phyloP scores from a whole-genome alignment of 2,797 vertebrate genomes.

The Philypnodon macrostomus region DNA sequence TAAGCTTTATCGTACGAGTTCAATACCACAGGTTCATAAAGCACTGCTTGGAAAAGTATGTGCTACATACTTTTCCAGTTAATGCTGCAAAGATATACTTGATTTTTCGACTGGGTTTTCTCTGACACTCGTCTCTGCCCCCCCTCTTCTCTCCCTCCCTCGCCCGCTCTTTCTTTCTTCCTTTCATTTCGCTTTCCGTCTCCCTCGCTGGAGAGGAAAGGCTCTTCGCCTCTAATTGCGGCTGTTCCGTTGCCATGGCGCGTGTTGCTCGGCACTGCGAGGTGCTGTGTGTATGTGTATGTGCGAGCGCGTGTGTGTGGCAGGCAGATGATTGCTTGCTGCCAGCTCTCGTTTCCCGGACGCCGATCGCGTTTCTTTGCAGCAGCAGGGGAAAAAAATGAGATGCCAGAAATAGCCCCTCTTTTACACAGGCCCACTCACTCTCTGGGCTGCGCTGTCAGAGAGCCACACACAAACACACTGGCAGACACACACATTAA shows the following conservation, averaged over 20 bases:
- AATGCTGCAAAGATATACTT: neutral
- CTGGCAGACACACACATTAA: conserved; percentile 32
- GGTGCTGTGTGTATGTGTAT: conserved; percentile 52
- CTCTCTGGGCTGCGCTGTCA: conserved; percentile 66
- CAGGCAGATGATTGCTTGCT: conserved; percentile 77
- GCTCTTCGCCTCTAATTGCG: conserved; percentile 78
- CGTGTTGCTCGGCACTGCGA: conserved; percentile 69
- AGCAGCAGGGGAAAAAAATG: conserved; percentile 64
- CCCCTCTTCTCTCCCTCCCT: conserved; percentile 38
- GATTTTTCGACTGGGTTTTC: neutral
- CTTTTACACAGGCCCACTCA: conserved; percentile 67
- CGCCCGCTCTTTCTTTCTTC: conserved; percentile 60
- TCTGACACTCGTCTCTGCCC: neutral
- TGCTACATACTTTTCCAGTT: neutral
- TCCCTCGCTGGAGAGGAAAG: conserved; percentile 75
- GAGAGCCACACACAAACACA: conserved; percentile 46
- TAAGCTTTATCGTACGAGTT: neutral
- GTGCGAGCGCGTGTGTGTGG: conserved; percentile 46
- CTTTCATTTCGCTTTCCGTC: conserved; percentile 70
- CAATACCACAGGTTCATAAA: neutral
- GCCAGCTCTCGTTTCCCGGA: conserved; percentile 78
- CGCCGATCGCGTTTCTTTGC: conserved; percentile 76
- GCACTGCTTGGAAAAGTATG: neutral
- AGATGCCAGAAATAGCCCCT: conserved; percentile 75
- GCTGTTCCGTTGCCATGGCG: conserved; percentile 79